These are phyloP conservation scores for Tursiops truncatus DNA, from an alignment of 2,113 vertebrate genomes.

Conservation along the genomic window DNA sequence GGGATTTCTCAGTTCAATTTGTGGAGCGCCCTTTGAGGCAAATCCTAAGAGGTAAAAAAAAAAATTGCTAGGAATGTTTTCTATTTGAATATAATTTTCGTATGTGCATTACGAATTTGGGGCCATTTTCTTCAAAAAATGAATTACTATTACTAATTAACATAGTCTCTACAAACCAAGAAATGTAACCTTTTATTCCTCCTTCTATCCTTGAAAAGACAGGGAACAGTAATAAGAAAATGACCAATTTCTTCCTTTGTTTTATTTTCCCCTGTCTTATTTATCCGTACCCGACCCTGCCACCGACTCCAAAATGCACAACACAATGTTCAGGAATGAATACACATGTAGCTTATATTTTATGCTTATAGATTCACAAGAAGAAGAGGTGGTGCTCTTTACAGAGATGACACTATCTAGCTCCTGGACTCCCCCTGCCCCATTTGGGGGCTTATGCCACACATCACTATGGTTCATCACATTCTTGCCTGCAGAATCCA, in stretches of 20 bases:
- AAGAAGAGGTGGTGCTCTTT: not conserved
- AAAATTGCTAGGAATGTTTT: not conserved
- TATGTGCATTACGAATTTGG: not conserved
- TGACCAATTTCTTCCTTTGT: not conserved
- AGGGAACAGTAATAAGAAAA: not conserved
- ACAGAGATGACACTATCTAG: not conserved
- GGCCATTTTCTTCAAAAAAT: not conserved
- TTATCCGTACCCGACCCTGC: not conserved
- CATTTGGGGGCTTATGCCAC: too few species aligned
- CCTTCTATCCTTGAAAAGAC: not conserved
- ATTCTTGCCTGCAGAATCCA: not conserved
- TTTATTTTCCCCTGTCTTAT: not conserved
- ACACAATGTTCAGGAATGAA: not conserved
- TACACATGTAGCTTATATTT: not conserved
- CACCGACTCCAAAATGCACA: not conserved
- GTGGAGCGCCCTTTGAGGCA: not conserved
- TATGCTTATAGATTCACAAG: not conserved
- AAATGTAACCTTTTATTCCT: not conserved
- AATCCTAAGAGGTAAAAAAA: conserved; percentile 32
- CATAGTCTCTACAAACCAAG: not conserved
- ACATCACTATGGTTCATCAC: not conserved
- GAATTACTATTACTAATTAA: not conserved
- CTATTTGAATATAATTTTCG: conserved; percentile 1
- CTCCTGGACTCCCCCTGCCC: not conserved
- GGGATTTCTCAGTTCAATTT: conserved; percentile 36